Percentiles rank a stretch among this genome's conserved stretches.
These are phyloP conservation scores for Colius striatus DNA, from an alignment of 2,113 vertebrate species.

Conservation along the genomic window DNA sequence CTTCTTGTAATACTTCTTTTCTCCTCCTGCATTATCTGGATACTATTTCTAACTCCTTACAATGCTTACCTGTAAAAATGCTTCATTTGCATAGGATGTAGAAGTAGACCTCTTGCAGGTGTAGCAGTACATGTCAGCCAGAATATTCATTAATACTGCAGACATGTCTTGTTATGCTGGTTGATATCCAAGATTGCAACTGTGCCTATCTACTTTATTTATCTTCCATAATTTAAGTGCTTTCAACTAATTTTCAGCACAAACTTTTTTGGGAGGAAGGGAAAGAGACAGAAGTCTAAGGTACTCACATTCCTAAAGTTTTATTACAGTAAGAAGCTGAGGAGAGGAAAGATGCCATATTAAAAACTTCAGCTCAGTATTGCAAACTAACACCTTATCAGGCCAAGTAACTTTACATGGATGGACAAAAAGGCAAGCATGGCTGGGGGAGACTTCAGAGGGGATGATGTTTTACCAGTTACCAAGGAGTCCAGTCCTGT, in stretches of 20 bases:
- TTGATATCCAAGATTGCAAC: neutral
- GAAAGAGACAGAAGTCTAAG: neutral
- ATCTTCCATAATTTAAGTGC: neutral
- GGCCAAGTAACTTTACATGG: neutral
- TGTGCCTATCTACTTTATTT: neutral
- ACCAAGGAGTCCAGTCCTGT: neutral
- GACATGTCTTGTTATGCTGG: neutral
- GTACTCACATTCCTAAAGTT: neutral
- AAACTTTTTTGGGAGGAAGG: neutral
- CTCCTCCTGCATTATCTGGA: neutral
- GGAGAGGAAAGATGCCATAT: neutral
- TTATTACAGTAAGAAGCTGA: neutral
- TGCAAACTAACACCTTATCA: neutral
- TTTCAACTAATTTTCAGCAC: neutral
- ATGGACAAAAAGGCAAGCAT: neutral
- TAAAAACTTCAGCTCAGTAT: neutral
- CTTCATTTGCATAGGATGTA: neutral
- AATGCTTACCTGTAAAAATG: neutral
- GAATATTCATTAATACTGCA: neutral
- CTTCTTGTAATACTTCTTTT: neutral
- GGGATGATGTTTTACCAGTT: neutral
- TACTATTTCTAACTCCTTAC: neutral
- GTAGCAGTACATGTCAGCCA: neutral
- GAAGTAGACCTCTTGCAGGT: neutral
- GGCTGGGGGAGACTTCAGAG: neutral